Evolutionary conservation across 2,888 invertebrate genomes (phyloP).

Genomic region (Phaedon cochleariae): DNA sequence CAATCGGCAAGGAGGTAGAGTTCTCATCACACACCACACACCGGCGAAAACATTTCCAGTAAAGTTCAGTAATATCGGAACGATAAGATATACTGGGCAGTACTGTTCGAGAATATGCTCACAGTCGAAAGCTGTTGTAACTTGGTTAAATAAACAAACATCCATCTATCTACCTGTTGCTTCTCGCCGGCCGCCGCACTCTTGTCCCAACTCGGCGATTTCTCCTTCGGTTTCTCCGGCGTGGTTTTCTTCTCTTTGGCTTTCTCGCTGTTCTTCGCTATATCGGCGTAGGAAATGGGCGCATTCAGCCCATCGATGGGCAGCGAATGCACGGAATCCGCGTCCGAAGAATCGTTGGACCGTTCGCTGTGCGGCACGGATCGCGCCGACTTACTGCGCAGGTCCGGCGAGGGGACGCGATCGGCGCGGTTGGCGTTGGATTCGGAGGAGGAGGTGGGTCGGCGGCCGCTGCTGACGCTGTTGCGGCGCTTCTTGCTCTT

Average conservation of each 20-base stretch:
- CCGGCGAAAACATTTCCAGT: no score
- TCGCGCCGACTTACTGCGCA: conserved; percentile 74
- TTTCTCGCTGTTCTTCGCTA: conserved; percentile 68
- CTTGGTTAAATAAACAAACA: no score
- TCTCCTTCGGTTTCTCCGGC: conserved; percentile 38
- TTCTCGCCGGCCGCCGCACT: no score
- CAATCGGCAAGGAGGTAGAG: no score
- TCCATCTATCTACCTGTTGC: no score
- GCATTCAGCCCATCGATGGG: conserved; percentile 66
- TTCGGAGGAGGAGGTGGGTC: conserved; percentile 27
- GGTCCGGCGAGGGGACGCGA: conserved; percentile 50
- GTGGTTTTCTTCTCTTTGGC: conserved; percentile 50
- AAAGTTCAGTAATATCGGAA: no score
- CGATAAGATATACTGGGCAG: no score
- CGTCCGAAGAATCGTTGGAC: conserved; percentile 81
- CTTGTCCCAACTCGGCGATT: no score
- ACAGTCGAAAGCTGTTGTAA: no score
- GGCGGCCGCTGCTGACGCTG: conserved; percentile 60
- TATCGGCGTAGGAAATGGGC: conserved; percentile 80
- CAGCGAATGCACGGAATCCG: conserved; percentile 86
- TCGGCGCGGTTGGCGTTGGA: conserved; percentile 23
- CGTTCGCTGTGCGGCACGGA: conserved; percentile 85
- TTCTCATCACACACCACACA: no score
- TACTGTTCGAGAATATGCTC: no score
- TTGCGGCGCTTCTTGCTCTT: conserved; percentile 77